Base-by-base conservation (phyloP, 2,113 vertebrate species). In the Limanda limanda region DNA sequence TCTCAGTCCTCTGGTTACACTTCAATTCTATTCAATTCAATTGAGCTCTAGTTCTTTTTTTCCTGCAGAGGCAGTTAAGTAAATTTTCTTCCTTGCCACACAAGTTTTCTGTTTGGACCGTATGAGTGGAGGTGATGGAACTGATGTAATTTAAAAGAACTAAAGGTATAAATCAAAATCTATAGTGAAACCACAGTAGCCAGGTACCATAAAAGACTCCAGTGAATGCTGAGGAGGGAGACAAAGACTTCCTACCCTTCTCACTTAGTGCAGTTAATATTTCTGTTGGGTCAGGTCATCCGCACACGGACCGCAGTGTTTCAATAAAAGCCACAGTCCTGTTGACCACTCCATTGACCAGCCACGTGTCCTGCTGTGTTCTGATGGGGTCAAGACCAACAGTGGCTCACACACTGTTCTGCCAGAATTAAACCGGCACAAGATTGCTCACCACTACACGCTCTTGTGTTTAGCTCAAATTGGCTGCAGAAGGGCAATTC, bases 21-120 rank as follows among this genome's bases (percentile, higher is more conserved):
- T 88, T 90, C 88, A 92, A 91, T 93, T 92, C 87, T 88, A 92
- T 93, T 92, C 90, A 69, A 93, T 89, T 91, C 90, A 93, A 92
- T 93, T 91, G 86, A 87, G 79, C 84, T 52, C 47, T 51, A 27
- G 70, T 86, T 85, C 31, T 77, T 84, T 77, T 76, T 81, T 76
- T 57, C 56, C 76, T 85, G 81, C 56, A 60, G 71, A 86, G 75
- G 25, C 75, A 84, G 86, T 80, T 79, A 83, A 91, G 89, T 92
- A 86, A 88, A 89, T 91, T 89, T 82, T 67, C 86, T 81, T 74
- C 51, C 79, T 78, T 59, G 3, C 75, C 77, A 78, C 70, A 73
- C 67, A 18, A 74, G 65, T 72, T 89, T 79, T 82, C 78, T 86
- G 71, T 88, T 89, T 81, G 52, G 82, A 89, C 84, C 81, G 23